These are phyloP conservation scores for Ibidorhyncha struthersii DNA, from an alignment of 2,113 vertebrate genomes.

Conservation along the genomic window DNA sequence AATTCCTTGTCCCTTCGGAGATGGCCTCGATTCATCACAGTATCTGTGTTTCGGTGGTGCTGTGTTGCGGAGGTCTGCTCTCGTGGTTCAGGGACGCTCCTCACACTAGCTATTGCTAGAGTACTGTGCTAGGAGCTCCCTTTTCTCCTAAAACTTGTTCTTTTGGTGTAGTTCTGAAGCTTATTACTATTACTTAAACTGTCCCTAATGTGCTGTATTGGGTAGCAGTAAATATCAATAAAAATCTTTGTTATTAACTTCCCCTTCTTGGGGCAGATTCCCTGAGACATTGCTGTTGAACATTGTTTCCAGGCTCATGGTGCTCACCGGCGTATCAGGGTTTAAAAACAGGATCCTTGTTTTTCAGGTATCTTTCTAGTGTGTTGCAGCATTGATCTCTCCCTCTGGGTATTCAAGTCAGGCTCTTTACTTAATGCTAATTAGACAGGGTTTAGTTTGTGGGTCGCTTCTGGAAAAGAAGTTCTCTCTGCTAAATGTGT, in stretches of 20 bases:
- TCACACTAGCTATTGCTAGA: accelerated
- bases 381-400: background rate
- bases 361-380: background rate
- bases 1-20: background rate
- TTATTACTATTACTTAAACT: background rate
- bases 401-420: background rate
- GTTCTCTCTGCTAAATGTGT: background rate
- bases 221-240: background rate
- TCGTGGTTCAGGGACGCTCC: accelerated
- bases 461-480: background rate
- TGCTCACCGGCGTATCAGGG: background rate
- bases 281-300: background rate
- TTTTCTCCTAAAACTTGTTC: background rate
- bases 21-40: background rate
- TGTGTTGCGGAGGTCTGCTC: background rate
- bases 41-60: accelerated
- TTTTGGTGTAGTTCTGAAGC: background rate
- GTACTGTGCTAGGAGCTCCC: background rate
- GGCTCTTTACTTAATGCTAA: background rate
- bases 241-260: background rate
- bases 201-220: background rate
- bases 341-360: background rate
- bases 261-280: background rate
- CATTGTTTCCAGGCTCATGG: background rate
- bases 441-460: background rate